These are phyloP conservation scores for Microctonus hyperodae DNA, from an alignment of 2,888 invertebrate species.

Conservation along the genomic window DNA sequence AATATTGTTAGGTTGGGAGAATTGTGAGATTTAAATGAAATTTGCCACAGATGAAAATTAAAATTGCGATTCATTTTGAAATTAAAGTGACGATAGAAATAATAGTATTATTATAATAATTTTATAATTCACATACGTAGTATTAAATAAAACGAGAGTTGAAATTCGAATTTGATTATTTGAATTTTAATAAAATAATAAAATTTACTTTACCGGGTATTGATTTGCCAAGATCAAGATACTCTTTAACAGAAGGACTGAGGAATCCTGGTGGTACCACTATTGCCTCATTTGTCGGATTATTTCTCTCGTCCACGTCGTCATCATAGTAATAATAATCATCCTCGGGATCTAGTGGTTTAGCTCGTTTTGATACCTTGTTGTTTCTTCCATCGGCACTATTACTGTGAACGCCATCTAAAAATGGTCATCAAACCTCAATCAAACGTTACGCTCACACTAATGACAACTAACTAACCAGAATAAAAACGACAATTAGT, in stretches of 20 bases:
- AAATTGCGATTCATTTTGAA: too few relatives aligned
- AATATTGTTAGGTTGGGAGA: too few relatives aligned
- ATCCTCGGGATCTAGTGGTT: conserved; percentile 59
- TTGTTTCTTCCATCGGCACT: conserved; percentile 30
- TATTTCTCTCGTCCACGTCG: conserved; percentile 62
- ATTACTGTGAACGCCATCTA: conserved; percentile 33
- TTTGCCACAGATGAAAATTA: too few relatives aligned
- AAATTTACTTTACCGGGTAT: conserved; percentile 78
- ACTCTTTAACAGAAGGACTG: conserved; percentile 85
- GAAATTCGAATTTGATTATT: too few relatives aligned
- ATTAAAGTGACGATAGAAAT: too few relatives aligned
- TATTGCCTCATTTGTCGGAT: conserved; percentile 63
- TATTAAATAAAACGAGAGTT: too few relatives aligned
- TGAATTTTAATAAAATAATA: conserved; percentile 38
- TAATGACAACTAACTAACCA: neutral
- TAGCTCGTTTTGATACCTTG: conserved; percentile 62
- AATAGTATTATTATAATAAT: too few relatives aligned
- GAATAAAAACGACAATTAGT: conserved; percentile 14
- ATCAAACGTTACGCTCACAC: neutral
- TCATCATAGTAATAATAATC: conserved; percentile 62
- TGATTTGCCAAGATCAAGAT: conserved; percentile 86
- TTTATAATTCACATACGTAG: too few relatives aligned
- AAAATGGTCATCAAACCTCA: conserved; percentile 26
- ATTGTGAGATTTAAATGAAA: too few relatives aligned
- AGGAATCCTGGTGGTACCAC: conserved; percentile 79